Conservation (phyloP, 2,888 invertebrate genomes). For the Cephus rjabovi region DNA sequence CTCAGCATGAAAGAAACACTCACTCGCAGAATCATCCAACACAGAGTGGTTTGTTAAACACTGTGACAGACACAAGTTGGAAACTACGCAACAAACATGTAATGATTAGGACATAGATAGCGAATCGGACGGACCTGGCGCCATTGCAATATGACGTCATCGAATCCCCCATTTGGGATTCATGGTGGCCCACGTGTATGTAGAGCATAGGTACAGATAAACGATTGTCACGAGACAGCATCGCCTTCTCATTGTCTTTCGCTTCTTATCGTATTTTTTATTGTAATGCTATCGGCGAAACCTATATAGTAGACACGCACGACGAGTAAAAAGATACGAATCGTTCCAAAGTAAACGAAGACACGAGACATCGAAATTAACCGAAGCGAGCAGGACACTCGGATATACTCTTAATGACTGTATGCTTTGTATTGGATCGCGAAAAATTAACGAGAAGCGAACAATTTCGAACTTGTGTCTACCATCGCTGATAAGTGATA, state of each 20-base stretch:
- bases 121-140: constrained; percentile 12
- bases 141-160: neutral
- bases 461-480: constrained; percentile 64
- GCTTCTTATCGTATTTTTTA: neutral
- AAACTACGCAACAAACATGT: constrained; percentile 55
- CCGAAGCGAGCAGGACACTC: neutral
- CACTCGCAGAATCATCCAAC: constrained; percentile 61
- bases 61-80: constrained; percentile 68
- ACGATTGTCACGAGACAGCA: neutral
- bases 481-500: constrained; percentile 46
- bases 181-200: neutral
- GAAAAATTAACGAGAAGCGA: constrained; percentile 24
- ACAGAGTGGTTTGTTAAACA: constrained; percentile 58
- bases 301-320: constrained; percentile 14
- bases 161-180: neutral
- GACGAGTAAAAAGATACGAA: constrained; percentile 13
- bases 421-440: neutral
- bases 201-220: neutral
- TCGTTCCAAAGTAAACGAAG: constrained; percentile 2
- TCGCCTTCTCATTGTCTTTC: neutral
- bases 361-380: neutral
- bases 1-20: neutral
- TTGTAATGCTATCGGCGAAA: neutral
- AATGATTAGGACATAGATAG: constrained; percentile 11
- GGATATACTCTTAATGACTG: too few species aligned